A percentile compares a stretch with the other conserved stretches of the same genome.
These are phyloP conservation scores for Phocoena sinus DNA, from an alignment of 2,113 vertebrate genomes.

Conservation along the genomic window DNA sequence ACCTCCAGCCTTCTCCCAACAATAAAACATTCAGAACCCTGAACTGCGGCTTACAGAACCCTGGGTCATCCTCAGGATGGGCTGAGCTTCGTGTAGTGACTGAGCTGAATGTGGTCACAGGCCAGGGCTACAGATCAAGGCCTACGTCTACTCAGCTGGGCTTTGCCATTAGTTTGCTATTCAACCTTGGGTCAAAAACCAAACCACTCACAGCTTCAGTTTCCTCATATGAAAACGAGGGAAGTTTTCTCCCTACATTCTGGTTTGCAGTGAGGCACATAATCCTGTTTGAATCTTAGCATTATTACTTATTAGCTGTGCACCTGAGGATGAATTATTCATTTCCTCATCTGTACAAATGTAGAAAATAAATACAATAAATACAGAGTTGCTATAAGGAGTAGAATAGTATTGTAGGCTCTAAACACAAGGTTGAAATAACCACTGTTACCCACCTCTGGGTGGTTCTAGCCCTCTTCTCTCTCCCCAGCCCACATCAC, in stretches of 20 bases:
- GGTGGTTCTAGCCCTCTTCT: neutral
- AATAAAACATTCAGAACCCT: neutral
- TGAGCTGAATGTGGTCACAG: neutral
- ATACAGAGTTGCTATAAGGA: neutral
- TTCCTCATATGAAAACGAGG: neutral
- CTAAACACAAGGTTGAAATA: neutral
- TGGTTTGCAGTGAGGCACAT: neutral
- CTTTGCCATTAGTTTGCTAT: neutral
- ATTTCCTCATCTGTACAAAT: neutral
- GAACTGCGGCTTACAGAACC: too few relatives aligned
- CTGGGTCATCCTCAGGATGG: fast-evolving
- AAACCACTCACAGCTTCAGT: neutral
- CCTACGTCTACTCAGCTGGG: neutral
- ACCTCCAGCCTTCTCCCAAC: neutral
- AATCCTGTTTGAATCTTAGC: neutral
- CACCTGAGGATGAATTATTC: neutral
- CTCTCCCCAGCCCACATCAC: neutral
- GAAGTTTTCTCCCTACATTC: neutral
- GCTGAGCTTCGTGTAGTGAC: neutral
- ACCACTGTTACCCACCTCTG: too few relatives aligned
- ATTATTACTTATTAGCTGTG: neutral
- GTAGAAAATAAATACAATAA: neutral
- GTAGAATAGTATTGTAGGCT: neutral
- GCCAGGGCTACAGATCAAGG: neutral
- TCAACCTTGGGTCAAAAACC: neutral